Evolutionary conservation across 2,797 vertebrate genomes (phyloP), one percentile per base, ranked within the genome.

Genomic region (Sebastes vulpes): DNA sequence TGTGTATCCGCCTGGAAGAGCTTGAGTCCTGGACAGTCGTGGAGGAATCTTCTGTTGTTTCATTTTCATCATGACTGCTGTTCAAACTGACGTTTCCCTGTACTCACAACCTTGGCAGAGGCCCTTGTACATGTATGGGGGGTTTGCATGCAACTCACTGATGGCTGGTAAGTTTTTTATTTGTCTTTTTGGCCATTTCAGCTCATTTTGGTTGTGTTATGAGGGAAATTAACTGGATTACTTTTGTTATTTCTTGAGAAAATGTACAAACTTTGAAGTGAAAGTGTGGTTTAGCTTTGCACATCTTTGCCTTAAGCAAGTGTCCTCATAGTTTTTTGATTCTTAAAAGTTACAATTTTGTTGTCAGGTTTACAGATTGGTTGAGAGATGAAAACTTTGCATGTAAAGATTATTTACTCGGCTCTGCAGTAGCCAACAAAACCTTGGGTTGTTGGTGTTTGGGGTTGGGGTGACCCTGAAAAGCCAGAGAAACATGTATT

Each of bases 111-210:
- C 77, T 6, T 94, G 89, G 94, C 81, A 80, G 66, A 82, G 84
- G 3, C 64, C 74, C 26, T 53, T 89, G 20, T 66, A 71, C 48
- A 68, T 94, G 64, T 95, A 94, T 4, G 86, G 92, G 10, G 90
- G 91, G 29, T 67, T 90, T 35, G 29, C 86, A n/a, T 96, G 91
- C 82, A 96, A 96, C 82, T 81, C 92, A 1, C 82, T 96, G 21
- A 96, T 96, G 95, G 93, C 92, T 77, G 94, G 96, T 96, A 76
- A 84, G 94, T 82, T 69, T 70, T 60, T 16, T 65, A 9, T 73
- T 54, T 58, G n/a, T 32, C n/a, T 46, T 52, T 31, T 70, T 59
- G 7, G 4, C 23, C 2, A 31, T 28, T 64, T 67, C 20, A 25
- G 12, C 16, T 65, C 0, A 21, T 20, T 42, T 50, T n/a, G 50